Conservation (phyloP, 2,797 vertebrate species). For the Furcifer pardalis region DNA sequence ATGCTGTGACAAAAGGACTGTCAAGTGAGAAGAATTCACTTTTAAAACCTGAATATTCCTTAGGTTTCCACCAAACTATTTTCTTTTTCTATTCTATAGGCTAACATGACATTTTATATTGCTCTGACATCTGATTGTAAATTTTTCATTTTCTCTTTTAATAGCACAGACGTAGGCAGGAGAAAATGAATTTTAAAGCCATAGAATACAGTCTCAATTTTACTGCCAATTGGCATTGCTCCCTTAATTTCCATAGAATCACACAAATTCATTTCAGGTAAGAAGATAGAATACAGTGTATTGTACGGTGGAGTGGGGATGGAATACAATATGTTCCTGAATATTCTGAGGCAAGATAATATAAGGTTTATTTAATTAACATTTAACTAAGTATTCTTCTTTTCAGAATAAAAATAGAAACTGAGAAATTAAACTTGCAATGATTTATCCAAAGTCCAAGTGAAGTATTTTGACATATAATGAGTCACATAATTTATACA, state of each 20-base stretch:
- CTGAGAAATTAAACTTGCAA: neutral
- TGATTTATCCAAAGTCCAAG: neutral
- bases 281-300: neutral
- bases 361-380: neutral
- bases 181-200: neutral
- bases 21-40: too few species aligned
- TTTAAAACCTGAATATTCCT: neutral
- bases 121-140: neutral
- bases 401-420: constrained; percentile 13
- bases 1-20: neutral
- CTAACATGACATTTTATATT: neutral
- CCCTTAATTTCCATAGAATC: neutral
- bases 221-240: neutral
- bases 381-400: neutral
- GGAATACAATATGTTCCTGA: neutral
- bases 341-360: neutral
- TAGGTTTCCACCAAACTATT: neutral
- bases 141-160: neutral
- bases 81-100: neutral
- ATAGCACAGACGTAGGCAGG: neutral
- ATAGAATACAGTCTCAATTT: neutral
- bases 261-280: neutral
- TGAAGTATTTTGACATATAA: neutral
- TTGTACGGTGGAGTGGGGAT: neutral
- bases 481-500: neutral